Conservation (phyloP, 2,888 invertebrate genomes). For the Oxycera nigricornis region DNA sequence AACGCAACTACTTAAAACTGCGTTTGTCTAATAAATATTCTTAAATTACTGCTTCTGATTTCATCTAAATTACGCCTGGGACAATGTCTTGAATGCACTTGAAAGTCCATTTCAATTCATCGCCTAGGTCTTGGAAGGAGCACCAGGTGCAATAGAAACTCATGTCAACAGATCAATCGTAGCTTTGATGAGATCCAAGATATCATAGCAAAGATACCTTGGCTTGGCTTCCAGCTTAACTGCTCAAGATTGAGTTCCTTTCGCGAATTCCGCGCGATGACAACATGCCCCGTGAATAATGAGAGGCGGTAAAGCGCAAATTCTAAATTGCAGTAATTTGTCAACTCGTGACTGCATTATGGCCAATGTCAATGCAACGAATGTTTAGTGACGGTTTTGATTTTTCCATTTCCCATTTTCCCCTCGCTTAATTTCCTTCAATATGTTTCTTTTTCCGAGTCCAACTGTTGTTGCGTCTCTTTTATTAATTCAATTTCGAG, state of each 20-base stretch:
- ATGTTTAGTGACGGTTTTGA: constrained; percentile 26
- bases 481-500: constrained; percentile 37
- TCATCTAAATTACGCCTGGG: too few relatives aligned
- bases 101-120: too few relatives aligned
- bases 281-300: constrained; percentile 28
- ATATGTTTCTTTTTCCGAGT: background rate
- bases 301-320: constrained; percentile 28
- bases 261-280: constrained; percentile 1
- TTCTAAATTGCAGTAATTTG: constrained; percentile 39
- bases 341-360: constrained; percentile 38
- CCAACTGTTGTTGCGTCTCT: background rate
- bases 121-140: too few relatives aligned
- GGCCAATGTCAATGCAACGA: constrained; percentile 37
- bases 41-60: too few relatives aligned
- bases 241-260: background rate
- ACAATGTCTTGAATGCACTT: too few relatives aligned
- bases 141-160: too few relatives aligned
- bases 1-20: too few relatives aligned
- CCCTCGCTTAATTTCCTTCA: background rate
- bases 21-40: too few relatives aligned
- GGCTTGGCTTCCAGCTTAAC: constrained; percentile 8
- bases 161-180: too few relatives aligned
- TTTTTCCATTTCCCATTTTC: constrained; percentile 3
- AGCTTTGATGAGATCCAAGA: too few relatives aligned
- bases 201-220: too few relatives aligned